phyloP scores from a whole-genome alignment of 2,113 vertebrate genomes.

The Leptocoma aspasia region DNA sequence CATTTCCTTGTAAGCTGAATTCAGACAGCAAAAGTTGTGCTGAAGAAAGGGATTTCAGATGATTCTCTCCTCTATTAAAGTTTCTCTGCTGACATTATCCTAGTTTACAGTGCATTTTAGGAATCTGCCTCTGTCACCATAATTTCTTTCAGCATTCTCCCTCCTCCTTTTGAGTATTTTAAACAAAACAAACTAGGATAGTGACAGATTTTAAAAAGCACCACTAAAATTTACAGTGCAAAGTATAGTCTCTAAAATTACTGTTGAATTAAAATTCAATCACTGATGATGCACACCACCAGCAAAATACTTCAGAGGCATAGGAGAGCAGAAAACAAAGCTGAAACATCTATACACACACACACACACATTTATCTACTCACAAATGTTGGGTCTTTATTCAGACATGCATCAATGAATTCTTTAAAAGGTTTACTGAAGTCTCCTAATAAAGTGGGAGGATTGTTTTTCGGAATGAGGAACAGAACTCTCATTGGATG shows the following conservation, averaged over 20 bases:
- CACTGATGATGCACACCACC: background rate
- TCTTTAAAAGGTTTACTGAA: constrained; percentile 94
- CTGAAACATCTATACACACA: background rate
- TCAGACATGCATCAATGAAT: constrained; percentile 90
- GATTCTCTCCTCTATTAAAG: background rate
- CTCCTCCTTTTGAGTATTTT: background rate
- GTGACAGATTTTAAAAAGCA: background rate
- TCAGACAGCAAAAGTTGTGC: background rate
- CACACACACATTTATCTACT: constrained; percentile 53
- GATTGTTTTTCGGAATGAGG: constrained; percentile 91
- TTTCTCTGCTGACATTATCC: background rate
- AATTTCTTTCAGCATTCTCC: background rate
- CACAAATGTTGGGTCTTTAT: constrained; percentile 91
- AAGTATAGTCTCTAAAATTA: background rate
- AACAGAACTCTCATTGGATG: constrained; percentile 93
- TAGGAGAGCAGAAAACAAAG: background rate
- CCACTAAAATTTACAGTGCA: background rate
- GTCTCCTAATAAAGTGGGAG: constrained; percentile 84
- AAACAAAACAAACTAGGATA: background rate
- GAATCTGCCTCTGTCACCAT: background rate
- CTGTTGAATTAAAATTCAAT: no score
- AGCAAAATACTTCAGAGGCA: background rate
- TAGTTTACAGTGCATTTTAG: background rate
- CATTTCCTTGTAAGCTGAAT: constrained; percentile 28
- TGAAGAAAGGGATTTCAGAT: background rate